Percentiles rank a stretch among this genome's conserved stretches.
phyloP scores from a whole-genome alignment of 2,797 vertebrate genomes.

The Spondyliosoma cantharus region DNA sequence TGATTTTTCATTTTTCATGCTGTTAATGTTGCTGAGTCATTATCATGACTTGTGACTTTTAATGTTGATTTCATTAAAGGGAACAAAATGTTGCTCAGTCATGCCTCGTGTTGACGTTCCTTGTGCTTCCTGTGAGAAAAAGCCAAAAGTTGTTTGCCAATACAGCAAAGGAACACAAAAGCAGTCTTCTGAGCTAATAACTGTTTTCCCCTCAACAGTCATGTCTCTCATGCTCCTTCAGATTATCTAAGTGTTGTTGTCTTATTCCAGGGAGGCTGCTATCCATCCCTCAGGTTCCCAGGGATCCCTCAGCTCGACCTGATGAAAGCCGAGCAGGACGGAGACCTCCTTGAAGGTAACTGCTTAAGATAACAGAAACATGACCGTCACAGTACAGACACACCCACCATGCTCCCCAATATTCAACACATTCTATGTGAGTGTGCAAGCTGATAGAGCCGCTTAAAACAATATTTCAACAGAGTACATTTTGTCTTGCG shows the following conservation, averaged over 20 bases:
- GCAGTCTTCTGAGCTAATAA: background rate
- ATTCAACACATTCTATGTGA: background rate
- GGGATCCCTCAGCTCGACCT: constrained; percentile 61
- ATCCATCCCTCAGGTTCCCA: constrained; percentile 62
- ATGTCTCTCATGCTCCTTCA: constrained; percentile 9
- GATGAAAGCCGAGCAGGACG: constrained; percentile 75
- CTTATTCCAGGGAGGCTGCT: constrained; percentile 67
- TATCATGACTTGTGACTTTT: constrained; percentile 26
- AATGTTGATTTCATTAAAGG: background rate
- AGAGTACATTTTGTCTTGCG: background rate
- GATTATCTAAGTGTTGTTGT: constrained; percentile 42
- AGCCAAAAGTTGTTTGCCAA: background rate
- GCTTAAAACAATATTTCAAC: constrained; percentile 19
- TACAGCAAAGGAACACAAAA: background rate
- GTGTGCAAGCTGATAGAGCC: background rate
- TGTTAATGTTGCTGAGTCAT: constrained; percentile 48
- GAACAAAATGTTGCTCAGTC: constrained; percentile 34
- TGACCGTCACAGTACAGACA: constrained; percentile 11
- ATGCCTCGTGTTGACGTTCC: constrained; percentile 4
- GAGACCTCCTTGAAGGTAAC: constrained; percentile 79
- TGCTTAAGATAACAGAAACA: constrained; percentile 55
- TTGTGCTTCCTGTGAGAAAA: constrained; percentile 6
- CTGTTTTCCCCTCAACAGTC: constrained; percentile 18
- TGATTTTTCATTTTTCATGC: constrained; percentile 27
- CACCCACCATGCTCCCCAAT: background rate